Evolutionary conservation across 2,797 vertebrate species (phyloP).

Genomic region (Cyprinodon diabolis): DNA sequence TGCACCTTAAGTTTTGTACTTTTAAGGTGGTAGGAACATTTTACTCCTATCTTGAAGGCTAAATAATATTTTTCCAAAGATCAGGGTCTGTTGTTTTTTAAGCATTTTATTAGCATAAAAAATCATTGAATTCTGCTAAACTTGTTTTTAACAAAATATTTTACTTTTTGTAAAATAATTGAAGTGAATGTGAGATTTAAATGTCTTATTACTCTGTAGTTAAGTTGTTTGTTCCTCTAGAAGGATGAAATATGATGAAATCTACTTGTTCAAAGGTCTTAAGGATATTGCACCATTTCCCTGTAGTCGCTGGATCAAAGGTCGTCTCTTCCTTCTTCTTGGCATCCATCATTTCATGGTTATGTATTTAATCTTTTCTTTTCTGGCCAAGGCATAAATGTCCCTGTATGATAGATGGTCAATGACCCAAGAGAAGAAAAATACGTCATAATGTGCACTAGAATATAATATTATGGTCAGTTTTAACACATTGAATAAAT

Average conservation of each 20-base stretch:
- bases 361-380: not conserved
- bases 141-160: too few relatives aligned
- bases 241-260: not conserved
- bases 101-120: slow-evolving; percentile 1
- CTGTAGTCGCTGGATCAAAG: slow-evolving; percentile 33
- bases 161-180: not conserved
- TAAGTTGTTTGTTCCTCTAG: slow-evolving; percentile 15
- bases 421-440: not conserved
- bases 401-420: not conserved
- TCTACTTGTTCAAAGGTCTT: slow-evolving; percentile 19
- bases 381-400: not conserved
- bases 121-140: not conserved
- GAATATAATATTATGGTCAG: too few relatives aligned
- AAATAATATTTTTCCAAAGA: too few relatives aligned
- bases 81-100: too few relatives aligned
- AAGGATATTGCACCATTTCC: not conserved
- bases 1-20: not conserved
- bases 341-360: not conserved
- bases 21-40: not conserved
- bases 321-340: slow-evolving; percentile 4
- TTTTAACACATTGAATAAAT: too few relatives aligned
- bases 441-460: too few relatives aligned
- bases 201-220: not conserved
- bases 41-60: not conserved
- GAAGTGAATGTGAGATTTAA: not conserved